A percentile compares a stretch with the other conserved stretches of the same genome.
These are phyloP conservation scores for Calephelis nemesis DNA, from an alignment of 1,140 invertebrate species.

Conservation along the genomic window DNA sequence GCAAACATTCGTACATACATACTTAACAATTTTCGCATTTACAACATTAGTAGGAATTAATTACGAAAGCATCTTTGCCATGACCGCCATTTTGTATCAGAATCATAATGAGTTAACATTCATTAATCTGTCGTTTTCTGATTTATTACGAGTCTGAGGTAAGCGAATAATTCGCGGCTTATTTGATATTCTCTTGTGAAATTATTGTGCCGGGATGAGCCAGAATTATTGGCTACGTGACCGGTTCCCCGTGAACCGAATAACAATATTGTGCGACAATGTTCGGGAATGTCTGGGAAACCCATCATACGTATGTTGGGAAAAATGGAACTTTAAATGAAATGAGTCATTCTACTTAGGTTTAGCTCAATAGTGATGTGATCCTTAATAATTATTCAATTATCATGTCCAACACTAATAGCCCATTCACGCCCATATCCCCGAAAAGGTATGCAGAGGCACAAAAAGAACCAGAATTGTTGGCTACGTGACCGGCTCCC, in stretches of 20 bases:
- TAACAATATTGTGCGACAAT: constrained; percentile 46
- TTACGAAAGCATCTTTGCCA: too few relatives aligned
- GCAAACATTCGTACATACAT: too few relatives aligned
- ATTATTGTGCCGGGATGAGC: constrained; percentile 66
- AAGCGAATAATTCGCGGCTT: constrained; percentile 41
- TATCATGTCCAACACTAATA: too few relatives aligned
- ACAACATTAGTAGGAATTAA: too few relatives aligned
- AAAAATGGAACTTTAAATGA: constrained; percentile 1
- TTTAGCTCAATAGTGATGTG: too few relatives aligned
- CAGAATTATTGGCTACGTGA: constrained; percentile 73
- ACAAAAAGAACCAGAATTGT: constrained; percentile 74
- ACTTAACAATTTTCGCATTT: too few relatives aligned
- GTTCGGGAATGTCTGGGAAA: constrained; percentile 9
- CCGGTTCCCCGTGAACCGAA: constrained; percentile 51
- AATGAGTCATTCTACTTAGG: neutral
- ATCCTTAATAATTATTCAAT: too few relatives aligned
- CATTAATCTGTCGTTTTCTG: constrained; percentile 12
- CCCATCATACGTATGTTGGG: neutral
- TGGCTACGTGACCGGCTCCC: constrained; percentile 57
- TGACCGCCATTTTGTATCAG: neutral
- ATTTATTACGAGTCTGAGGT: constrained; percentile 14
- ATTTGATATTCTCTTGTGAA: constrained; percentile 70
- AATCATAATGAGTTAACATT: neutral
- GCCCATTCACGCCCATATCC: too few relatives aligned
- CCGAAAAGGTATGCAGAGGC: too few relatives aligned